Evolutionary conservation across 1,140 invertebrate genomes (phyloP).

Genomic region (Papilio polytes): DNA sequence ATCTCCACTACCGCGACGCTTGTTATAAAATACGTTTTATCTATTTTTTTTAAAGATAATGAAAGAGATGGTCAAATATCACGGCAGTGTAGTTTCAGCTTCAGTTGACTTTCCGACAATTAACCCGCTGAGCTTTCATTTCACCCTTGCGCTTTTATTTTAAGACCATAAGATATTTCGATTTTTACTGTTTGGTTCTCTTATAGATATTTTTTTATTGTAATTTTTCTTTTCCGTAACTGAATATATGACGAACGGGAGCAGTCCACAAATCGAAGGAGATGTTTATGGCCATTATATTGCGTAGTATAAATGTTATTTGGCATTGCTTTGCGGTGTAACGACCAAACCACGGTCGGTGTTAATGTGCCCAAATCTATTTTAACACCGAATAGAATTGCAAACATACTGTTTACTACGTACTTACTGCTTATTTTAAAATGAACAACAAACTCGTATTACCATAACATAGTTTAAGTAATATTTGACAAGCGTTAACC

Average conservation of each 20-base stretch:
- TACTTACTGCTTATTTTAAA: constrained; percentile 17
- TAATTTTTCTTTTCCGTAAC: neutral
- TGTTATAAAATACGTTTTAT: too few species aligned
- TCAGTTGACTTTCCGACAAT: neutral
- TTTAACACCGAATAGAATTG: constrained; percentile 22
- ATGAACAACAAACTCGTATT: constrained; percentile 18
- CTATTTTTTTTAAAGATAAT: too few species aligned
- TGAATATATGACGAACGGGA: neutral
- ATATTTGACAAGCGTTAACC: neutral
- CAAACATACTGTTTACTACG: constrained; percentile 10
- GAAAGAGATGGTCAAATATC: too few species aligned
- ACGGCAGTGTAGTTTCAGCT: too few species aligned
- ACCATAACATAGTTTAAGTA: neutral
- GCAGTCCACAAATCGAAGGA: constrained; percentile 8
- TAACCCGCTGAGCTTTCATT: neutral
- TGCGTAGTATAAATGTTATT: constrained; percentile 28
- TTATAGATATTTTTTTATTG: neutral
- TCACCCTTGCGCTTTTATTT: too few species aligned
- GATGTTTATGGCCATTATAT: constrained; percentile 9
- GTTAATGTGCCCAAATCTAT: constrained; percentile 23
- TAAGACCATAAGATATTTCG: too few species aligned
- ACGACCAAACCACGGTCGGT: constrained; percentile 18
- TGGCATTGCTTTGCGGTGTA: constrained; percentile 26
- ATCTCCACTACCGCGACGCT: too few species aligned
- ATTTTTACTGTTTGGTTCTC: neutral